Percentiles rank a stretch among this genome's conserved stretches.
phyloP scores from a whole-genome alignment of 2,888 invertebrate species.

The Callosobruchus maculatus region DNA sequence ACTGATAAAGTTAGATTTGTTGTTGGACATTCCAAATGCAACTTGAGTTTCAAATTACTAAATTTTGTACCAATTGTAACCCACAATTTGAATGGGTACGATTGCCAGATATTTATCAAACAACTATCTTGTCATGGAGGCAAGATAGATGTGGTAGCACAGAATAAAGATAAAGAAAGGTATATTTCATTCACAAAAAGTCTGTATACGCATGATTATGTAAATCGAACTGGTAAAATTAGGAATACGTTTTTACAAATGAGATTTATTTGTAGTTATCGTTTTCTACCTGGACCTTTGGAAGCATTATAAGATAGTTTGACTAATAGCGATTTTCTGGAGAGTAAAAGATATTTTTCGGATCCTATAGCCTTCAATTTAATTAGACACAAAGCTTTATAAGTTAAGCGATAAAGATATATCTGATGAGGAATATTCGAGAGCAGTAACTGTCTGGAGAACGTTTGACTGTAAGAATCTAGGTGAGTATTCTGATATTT shows the following conservation, averaged over 20 bases:
- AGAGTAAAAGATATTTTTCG: slow-evolving; percentile 1
- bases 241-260: neutral
- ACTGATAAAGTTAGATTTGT: slow-evolving; percentile 5
- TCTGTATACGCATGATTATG: neutral
- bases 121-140: neutral
- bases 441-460: neutral
- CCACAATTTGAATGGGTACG: slow-evolving; percentile 6
- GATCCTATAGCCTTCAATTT: neutral
- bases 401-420: neutral
- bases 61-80: slow-evolving; percentile 4
- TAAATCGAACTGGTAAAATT: neutral
- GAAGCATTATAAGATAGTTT: neutral
- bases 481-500: slow-evolving; percentile 1
- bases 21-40: neutral
- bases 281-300: slow-evolving; percentile 1
- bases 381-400: neutral
- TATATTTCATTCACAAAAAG: slow-evolving; percentile 1
- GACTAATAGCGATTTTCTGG: neutral
- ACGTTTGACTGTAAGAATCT: slow-evolving; percentile 3
- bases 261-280: neutral
- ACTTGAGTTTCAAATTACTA: slow-evolving; percentile 2
- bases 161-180: neutral
- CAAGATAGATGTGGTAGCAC: neutral
- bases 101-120: slow-evolving; percentile 9
- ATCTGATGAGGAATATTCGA: neutral